Evolutionary conservation across 2,888 invertebrate species (phyloP), one percentile per base, ranked within the genome.

Genomic region (Mythimna pallens): DNA sequence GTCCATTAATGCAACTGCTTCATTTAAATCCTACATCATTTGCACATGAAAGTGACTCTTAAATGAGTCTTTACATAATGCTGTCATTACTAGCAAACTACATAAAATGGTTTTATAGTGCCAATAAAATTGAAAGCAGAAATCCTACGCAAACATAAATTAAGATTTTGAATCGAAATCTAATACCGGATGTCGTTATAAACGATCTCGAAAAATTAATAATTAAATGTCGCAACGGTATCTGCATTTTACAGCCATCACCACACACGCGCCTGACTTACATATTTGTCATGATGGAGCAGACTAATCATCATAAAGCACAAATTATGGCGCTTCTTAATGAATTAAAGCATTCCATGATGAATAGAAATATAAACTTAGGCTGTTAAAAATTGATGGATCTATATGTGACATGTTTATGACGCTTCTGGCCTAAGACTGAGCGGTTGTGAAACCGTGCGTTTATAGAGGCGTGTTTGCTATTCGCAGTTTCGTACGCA

Each of bases 71-170:
- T 83, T 82, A 80, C 75, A 82, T 87, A 88, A 84, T 81, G 73
- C 78, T 82, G 80, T 82, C 78, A 86, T 83, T 88, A 84, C 80
- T 79, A 70, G 73, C 81, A 78, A 83, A 84, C 79, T 76, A 79
- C 81, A 88, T 82, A 70, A 77, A 78, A 77, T 79, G 12, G 73
- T 86, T 91, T 91, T 89, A 91, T 86, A 84, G 84, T 76, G 52
- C 64, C 82, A 89, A 89, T 91, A 90, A 91, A 91, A 86, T 86
- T 85, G 88, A 88, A 92, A 90, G 88, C 86, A 80, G 86, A 85
- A 89, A 89, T 87, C 87, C 87, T 90, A 88, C 87, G 81, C 86
- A 73, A 73, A 75, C 75, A 84, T 89, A 86, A 88, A 87, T 87
- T 86, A 86, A 77, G 80, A 81, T 81, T 86, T 81, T 85, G 78